Conservation (phyloP, 2,113 vertebrate genomes). For the Perognathus longimembris region DNA sequence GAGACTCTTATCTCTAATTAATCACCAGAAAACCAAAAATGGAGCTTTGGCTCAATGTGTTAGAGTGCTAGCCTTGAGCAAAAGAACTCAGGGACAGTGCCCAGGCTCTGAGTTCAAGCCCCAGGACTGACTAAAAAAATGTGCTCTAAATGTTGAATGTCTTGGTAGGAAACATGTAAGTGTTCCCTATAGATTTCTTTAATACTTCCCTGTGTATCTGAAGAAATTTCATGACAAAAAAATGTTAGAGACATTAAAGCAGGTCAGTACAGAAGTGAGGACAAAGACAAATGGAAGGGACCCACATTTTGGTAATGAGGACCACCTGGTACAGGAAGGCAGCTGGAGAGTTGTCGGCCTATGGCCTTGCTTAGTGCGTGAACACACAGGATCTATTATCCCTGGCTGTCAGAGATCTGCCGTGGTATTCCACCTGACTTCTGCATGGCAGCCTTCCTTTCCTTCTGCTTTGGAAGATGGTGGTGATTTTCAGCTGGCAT, state of each 20-base stretch:
- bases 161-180: background rate
- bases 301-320: background rate
- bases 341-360: background rate
- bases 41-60: too few species aligned
- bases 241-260: constrained; percentile 27
- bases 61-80: too few species aligned
- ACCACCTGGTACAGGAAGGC: background rate
- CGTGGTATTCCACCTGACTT: background rate
- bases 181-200: constrained; percentile 6
- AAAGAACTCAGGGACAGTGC: too few species aligned
- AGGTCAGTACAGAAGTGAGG: background rate
- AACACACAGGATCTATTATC: background rate
- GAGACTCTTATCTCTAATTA: too few species aligned
- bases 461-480: constrained; percentile 67
- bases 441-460: constrained; percentile 65
- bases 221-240: background rate
- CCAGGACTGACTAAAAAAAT: background rate
- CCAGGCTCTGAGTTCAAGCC: background rate
- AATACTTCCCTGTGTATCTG: background rate
- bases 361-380: background rate
- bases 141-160: background rate
- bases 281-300: background rate
- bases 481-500: constrained; percentile 40
- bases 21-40: too few species aligned
- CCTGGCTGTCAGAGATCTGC: background rate